Evolutionary conservation across 2,113 vertebrate species (phyloP).

Genomic region (Anguilla japonica): DNA sequence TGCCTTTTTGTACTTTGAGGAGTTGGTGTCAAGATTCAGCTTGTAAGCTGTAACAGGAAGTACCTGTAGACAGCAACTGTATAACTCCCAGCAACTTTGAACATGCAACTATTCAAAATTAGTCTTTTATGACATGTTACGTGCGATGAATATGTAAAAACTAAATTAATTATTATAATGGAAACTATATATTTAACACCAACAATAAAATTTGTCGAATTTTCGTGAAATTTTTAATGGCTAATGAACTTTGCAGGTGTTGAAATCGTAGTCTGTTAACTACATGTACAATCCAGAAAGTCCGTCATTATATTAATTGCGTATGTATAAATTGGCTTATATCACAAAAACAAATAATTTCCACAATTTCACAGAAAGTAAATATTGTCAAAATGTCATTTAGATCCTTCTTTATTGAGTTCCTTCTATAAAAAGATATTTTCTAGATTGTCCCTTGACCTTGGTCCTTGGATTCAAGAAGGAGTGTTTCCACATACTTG

Average conservation of each 20-base stretch:
- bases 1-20: background rate
- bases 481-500: background rate
- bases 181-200: background rate
- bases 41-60: slow-evolving; percentile 3
- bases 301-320: background rate
- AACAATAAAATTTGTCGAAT: background rate
- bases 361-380: background rate
- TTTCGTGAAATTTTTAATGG: background rate
- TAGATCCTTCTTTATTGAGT: no score
- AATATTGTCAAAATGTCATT: background rate
- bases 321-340: no score
- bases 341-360: background rate
- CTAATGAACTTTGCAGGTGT: background rate
- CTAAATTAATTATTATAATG: background rate
- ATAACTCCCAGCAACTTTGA: background rate
- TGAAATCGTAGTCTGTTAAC: background rate
- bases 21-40: no score
- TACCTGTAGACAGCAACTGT: background rate
- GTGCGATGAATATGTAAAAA: background rate
- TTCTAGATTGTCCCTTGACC: background rate
- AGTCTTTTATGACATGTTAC: no score
- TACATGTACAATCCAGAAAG: background rate
- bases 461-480: background rate
- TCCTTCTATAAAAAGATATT: background rate
- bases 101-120: background rate